Evolutionary conservation across 2,888 invertebrate species (phyloP).

Genomic region (Caenorhabditis auriculariae): DNA sequence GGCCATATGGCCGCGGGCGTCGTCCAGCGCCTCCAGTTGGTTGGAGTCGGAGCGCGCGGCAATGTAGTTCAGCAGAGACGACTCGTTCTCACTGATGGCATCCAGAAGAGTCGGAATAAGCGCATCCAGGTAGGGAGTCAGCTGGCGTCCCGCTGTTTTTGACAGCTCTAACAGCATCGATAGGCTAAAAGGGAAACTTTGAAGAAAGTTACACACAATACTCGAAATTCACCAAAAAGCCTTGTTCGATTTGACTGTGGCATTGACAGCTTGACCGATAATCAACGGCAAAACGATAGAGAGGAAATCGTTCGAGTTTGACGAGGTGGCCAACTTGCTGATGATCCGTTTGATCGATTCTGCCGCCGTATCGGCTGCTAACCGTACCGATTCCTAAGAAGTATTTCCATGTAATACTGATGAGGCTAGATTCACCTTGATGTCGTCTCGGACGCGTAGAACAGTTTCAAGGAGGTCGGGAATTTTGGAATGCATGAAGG

Average conservation of each 20-base stretch:
- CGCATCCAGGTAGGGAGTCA: constrained; percentile 79
- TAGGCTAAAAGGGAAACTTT: constrained; percentile 71
- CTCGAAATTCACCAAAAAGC: constrained; percentile 26
- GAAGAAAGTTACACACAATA: too few relatives aligned
- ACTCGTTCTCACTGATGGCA: constrained; percentile 77
- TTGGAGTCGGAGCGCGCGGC: constrained; percentile 76
- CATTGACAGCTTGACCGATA: constrained; percentile 41
- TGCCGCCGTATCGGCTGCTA: constrained; percentile 65
- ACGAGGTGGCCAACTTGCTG: constrained; percentile 24
- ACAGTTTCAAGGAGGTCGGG: constrained; percentile 78
- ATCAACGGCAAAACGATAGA: constrained; percentile 33
- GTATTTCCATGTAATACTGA: background rate
- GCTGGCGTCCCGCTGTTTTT: constrained; percentile 75
- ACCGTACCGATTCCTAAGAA: constrained; percentile 66
- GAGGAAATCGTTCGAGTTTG: constrained; percentile 32
- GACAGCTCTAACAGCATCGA: constrained; percentile 84
- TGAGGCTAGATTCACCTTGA: constrained; percentile 74
- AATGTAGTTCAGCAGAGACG: constrained; percentile 77
- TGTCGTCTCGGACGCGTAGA: constrained; percentile 90
- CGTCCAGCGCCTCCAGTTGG: constrained; percentile 76
- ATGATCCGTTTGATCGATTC: constrained; percentile 65
- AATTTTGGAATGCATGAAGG: constrained; percentile 65
- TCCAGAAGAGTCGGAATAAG: constrained; percentile 82
- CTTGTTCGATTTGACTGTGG: constrained; percentile 33
- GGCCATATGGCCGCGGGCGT: constrained; percentile 78